phyloP scores from a whole-genome alignment of 2,113 vertebrate species.

The Thamnaconus septentrionalis region DNA sequence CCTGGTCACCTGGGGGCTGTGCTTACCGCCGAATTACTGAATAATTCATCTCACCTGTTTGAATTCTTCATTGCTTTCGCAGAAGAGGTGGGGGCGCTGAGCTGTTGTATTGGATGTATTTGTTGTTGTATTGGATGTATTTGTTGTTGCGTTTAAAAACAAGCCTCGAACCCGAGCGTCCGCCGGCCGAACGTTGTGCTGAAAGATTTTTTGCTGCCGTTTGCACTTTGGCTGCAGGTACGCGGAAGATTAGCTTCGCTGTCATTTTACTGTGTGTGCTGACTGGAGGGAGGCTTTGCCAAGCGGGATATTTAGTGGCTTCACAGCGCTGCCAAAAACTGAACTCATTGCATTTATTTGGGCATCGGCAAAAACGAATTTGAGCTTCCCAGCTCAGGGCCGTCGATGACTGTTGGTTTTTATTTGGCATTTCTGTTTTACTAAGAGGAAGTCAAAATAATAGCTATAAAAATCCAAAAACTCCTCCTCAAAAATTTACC shows the following conservation, averaged over 20 bases:
- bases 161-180: conserved; percentile 15
- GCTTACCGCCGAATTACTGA: conserved; percentile 44
- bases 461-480: too few relatives aligned
- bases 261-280: conserved; percentile 55
- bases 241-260: conserved; percentile 49
- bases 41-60: conserved; percentile 53
- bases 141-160: conserved; percentile 31
- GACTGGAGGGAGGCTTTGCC: conserved; percentile 52
- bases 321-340: conserved; percentile 45
- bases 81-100: conserved; percentile 10
- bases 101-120: conserved; percentile 21
- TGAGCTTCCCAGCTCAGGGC: too few relatives aligned
- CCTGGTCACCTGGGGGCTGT: conserved; percentile 32
- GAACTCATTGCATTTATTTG: conserved; percentile 34
- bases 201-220: conserved; percentile 36
- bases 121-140: conserved; percentile 22
- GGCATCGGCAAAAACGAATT: conserved; percentile 16
- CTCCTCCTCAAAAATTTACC: background rate
- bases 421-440: too few relatives aligned
- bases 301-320: conserved; percentile 47
- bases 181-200: conserved; percentile 30
- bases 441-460: too few relatives aligned
- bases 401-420: too few relatives aligned
- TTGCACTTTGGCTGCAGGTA: conserved; percentile 44
- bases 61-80: conserved; percentile 40